Percentiles rank a stretch among this genome's conserved stretches.
These are phyloP conservation scores for Andrena cerasifolii DNA, from an alignment of 1,140 invertebrate genomes.

Conservation along the genomic window DNA sequence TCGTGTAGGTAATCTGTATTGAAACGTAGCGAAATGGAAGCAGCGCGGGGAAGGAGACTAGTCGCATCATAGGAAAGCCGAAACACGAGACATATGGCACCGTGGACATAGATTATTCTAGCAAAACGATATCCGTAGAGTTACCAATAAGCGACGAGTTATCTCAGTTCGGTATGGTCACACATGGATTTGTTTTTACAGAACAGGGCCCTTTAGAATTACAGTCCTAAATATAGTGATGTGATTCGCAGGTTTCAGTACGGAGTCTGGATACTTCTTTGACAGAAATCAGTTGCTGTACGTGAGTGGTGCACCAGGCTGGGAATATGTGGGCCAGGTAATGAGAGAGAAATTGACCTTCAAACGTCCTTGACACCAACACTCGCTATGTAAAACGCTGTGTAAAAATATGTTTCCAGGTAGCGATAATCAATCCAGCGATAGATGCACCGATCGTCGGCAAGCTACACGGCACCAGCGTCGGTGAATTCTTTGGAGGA, in stretches of 20 bases:
- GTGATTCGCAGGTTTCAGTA: slow-evolving; percentile 82
- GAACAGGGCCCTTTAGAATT: neutral
- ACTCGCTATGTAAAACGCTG: neutral
- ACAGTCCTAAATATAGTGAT: neutral
- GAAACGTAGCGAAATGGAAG: neutral
- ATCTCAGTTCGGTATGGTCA: slow-evolving; percentile 59
- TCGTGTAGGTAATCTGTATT: neutral
- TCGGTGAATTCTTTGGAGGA: slow-evolving; percentile 91
- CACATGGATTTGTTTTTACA: neutral
- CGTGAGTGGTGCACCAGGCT: slow-evolving; percentile 84
- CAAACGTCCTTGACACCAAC: too few species aligned
- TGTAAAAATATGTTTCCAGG: slow-evolving; percentile 36
- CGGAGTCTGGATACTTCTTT: slow-evolving; percentile 83
- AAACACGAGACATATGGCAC: slow-evolving; percentile 58
- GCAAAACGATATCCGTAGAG: slow-evolving; percentile 17
- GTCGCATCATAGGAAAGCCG: slow-evolving; percentile 62
- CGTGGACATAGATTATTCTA: slow-evolving; percentile 33
- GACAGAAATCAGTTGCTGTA: slow-evolving; percentile 74
- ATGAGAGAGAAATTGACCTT: neutral
- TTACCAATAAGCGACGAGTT: slow-evolving; percentile 44
- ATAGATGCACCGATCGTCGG: slow-evolving; percentile 61
- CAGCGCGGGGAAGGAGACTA: neutral
- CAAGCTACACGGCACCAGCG: slow-evolving; percentile 82
- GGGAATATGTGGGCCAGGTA: slow-evolving; percentile 77
- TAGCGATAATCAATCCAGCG: slow-evolving; percentile 67